Evolutionary conservation across 2,113 vertebrate genomes (phyloP).

Genomic region (Fukomys damarensis): DNA sequence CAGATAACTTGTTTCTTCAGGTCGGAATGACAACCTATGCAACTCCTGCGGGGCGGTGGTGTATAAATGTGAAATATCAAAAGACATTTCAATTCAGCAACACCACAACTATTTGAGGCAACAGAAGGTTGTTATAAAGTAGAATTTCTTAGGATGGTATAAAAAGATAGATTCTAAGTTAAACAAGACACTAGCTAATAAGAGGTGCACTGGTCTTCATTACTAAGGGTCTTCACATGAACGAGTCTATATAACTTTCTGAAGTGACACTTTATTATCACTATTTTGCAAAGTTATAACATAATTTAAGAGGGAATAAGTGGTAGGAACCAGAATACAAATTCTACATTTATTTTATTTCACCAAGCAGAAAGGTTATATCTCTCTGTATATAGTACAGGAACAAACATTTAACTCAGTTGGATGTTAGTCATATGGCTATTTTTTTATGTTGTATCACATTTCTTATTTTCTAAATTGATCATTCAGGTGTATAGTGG

Average conservation of each 20-base stretch:
- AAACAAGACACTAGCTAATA: not conserved
- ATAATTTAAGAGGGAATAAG: not conserved
- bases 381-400: not conserved
- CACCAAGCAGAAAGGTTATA: not conserved
- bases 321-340: not conserved
- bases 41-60: too few relatives aligned
- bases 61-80: not conserved
- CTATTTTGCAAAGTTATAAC: not conserved
- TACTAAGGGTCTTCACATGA: not conserved
- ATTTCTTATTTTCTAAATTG: constrained; percentile 48
- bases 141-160: not conserved
- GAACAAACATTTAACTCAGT: not conserved
- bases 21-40: not conserved
- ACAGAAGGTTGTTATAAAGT: not conserved
- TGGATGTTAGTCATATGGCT: not conserved
- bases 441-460: not conserved
- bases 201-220: not conserved
- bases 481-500: not conserved
- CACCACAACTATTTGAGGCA: not conserved
- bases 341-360: constrained; percentile 40
- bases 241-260: not conserved
- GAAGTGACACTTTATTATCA: not conserved
- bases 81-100: not conserved
- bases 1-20: not conserved
- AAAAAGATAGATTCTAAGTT: not conserved